Evolutionary conservation across 2,113 vertebrate species (phyloP), one percentile per base, ranked within the genome.

Genomic region (Saguinus imperator): DNA sequence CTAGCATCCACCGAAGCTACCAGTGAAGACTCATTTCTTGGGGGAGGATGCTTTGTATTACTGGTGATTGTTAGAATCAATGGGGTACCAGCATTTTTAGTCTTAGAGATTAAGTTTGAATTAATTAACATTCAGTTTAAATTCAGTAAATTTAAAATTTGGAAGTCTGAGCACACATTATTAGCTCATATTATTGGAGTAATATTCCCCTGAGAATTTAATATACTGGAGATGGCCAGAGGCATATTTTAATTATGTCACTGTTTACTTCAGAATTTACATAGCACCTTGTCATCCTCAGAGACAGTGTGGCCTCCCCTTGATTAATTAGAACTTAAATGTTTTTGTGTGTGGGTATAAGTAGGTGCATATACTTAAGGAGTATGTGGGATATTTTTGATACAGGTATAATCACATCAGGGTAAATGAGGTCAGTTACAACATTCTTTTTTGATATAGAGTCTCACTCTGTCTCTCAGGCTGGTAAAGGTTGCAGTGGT

Each of bases 101-200:
- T 48, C 29, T 73, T 1, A 37, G 25, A 70, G 29, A 40, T 70
- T 52, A 17, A 32, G 13, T 89, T 64, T 64, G 0, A 82, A 48
- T 85, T 89, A 82, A 48, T 85, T 89, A 64, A 48, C 84, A 64
- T 58, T 80, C 10, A 80, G 17, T 9, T 81, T 88, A 64, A 73
- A 50, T 29, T 87, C 17, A 43, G 6, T 81, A 93, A 82, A 29
- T 82, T 92, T 93, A 32, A 82, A 58, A 13, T 77, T 75, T 94
- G 88, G 50, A 48, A 85, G 68, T 90, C 16, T 52, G 68, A 58
- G 29, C 55, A 58, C 7, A 57, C 37, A 17, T 79, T 23, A 13
- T 35, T 84, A 55, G 35, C 50, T 87, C 35, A 23, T 52, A 50
- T 82, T 86, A 20, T 23, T 89, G 77, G 32, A 92, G 13, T 73